Percentiles rank a stretch among this genome's conserved stretches.
Conservation (phyloP, 2,888 invertebrate genomes). For the Resseliella maxima region DNA sequence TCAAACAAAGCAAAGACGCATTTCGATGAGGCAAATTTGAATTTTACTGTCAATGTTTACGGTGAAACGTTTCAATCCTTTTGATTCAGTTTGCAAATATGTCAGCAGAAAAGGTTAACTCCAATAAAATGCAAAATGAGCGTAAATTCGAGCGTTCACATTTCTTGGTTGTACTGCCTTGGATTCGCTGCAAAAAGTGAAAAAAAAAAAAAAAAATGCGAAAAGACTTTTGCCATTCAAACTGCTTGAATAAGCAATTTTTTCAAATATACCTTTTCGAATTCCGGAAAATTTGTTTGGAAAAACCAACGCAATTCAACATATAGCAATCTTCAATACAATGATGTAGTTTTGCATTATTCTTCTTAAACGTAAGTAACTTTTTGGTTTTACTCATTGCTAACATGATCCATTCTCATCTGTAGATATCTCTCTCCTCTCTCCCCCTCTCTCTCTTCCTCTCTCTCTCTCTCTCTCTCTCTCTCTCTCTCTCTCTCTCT, state of each 20-base stretch:
- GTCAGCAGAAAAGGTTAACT: slow-evolving; percentile 7
- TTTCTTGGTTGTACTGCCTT: background rate
- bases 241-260: slow-evolving; percentile 1
- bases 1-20: background rate
- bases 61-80: background rate
- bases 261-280: background rate
- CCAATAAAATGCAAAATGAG: background rate
- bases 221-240: background rate
- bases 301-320: background rate
- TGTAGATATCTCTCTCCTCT: too few relatives aligned
- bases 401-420: slow-evolving; percentile 24
- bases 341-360: slow-evolving; percentile 2
- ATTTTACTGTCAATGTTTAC: slow-evolving; percentile 13
- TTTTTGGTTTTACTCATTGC: background rate
- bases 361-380: background rate
- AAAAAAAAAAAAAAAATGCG: background rate
- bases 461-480: too few relatives aligned
- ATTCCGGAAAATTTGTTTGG: background rate
- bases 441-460: too few relatives aligned
- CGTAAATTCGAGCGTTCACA: background rate
- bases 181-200: background rate
- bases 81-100: background rate
- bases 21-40: slow-evolving; percentile 11
- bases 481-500: too few relatives aligned
- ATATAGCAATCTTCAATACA: background rate